Base-by-base conservation (phyloP, 1,140 invertebrate genomes). In the Armadillidium nasatum region DNA sequence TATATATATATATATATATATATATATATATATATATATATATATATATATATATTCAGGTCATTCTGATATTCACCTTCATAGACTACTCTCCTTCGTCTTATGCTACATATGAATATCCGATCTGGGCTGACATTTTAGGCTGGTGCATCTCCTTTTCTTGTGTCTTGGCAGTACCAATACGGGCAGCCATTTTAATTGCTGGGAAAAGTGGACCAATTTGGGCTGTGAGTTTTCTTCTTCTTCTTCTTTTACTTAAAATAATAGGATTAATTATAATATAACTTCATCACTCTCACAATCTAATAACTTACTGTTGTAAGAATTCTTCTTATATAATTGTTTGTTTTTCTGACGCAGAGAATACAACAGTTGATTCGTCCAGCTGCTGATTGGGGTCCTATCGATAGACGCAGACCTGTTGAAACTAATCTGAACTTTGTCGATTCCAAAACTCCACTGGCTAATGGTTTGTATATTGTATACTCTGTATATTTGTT, bases 21-120 rank as follows among this genome's bases (percentile, higher is more conserved):
- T 33, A 33, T 33, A 33, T 33, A 33, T 33, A 33, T 33, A 33
- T 33, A 33, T 33, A 33, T 33, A 33, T 33, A 33, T n/a, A 33
- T 33, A 33, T 33, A 33, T 33, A 33, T 33, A 33, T 33, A 33
- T 73, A 23, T 46, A 67, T 69, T 66, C 84, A 92, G 91, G 91
- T 92, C 80, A 91, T 94, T 50, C 84, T 94, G 21, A 89, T 92
- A 73, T 93, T 94, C 85, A 93, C 93, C 82, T 92, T 91, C 91
- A 88, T 93, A 33, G 90, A 93, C 80, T 93, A 93, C 82, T 90
- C 90, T 74, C 91, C 91, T 0, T 87, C 91, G 0, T 89, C 87
- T 0, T 91, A 91, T 80, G 93, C 93, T 0, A 85, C 88, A 72
- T 91, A 91, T 80, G 87, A 90, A 7, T 94, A 93, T 83, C 92